A percentile compares a stretch with the other conserved stretches of the same genome.
Evolutionary conservation across 2,888 invertebrate genomes (phyloP).

Genomic region (Rhamphomyia laevipes): DNA sequence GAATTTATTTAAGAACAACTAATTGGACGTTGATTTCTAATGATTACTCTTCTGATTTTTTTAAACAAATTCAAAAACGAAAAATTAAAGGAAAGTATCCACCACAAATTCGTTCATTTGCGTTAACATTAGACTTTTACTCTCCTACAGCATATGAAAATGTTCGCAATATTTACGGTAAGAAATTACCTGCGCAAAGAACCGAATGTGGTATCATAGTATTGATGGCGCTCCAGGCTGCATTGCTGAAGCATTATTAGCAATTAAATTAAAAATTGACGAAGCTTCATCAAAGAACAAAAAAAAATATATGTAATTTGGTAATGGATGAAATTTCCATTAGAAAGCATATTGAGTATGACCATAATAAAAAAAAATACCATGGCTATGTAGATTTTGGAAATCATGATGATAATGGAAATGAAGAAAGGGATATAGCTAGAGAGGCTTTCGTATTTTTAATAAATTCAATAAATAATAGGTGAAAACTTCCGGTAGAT

Average conservation of each 20-base stretch:
- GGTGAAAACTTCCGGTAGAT: too few relatives aligned
- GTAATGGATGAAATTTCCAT: background rate
- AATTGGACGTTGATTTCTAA: too few relatives aligned
- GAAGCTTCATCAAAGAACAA: too few relatives aligned
- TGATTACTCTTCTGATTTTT: too few relatives aligned
- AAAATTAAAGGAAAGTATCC: too few relatives aligned
- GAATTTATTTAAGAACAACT: too few relatives aligned
- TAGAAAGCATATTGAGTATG: background rate
- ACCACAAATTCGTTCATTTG: background rate
- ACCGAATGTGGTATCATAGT: constrained; percentile 24
- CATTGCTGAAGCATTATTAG: constrained; percentile 3
- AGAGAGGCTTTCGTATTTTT: background rate
- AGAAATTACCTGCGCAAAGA: constrained; percentile 21
- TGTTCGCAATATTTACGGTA: constrained; percentile 24
- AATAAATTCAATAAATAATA: background rate
- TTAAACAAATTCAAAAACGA: too few relatives aligned
- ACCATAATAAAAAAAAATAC: background rate
- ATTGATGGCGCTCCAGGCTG: constrained; percentile 26
- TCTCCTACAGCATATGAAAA: constrained; percentile 26
- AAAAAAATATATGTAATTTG: background rate
- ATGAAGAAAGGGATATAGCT: background rate
- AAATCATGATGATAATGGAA: background rate
- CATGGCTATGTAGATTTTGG: background rate
- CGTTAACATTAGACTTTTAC: constrained; percentile 19
- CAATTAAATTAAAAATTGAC: background rate